These are phyloP conservation scores for Eulemur rufifrons DNA, from an alignment of 2,113 vertebrate genomes.

Conservation along the genomic window DNA sequence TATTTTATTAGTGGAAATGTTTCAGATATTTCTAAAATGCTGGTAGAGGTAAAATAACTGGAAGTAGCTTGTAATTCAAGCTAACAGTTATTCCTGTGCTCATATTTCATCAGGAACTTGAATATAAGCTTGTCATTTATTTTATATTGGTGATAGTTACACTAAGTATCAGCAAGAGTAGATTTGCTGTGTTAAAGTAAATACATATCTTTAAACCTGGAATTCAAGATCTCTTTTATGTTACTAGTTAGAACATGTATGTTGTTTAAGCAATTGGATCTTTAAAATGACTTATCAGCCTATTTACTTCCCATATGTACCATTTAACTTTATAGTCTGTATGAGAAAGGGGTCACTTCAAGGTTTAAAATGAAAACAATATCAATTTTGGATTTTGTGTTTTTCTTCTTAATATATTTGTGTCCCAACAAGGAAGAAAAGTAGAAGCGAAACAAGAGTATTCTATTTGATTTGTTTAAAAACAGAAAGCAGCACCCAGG, in stretches of 20 bases:
- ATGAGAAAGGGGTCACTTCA: background rate
- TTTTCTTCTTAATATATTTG: background rate
- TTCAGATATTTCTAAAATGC: background rate
- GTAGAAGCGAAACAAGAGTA: background rate
- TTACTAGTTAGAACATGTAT: background rate
- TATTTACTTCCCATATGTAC: background rate
- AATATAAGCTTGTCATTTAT: background rate
- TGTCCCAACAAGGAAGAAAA: background rate
- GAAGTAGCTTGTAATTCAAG: background rate
- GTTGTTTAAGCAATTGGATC: background rate
- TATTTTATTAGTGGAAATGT: background rate
- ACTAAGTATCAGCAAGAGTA: background rate
- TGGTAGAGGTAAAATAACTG: background rate
- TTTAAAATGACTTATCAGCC: background rate
- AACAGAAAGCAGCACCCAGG: background rate
- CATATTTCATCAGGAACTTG: background rate
- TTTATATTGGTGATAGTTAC: background rate
- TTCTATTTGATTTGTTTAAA: background rate
- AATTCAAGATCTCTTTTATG: background rate
- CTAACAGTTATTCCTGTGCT: background rate
- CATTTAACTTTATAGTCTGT: background rate
- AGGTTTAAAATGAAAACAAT: background rate
- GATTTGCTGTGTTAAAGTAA: background rate
- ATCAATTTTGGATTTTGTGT: background rate
- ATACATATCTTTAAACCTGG: background rate